These are phyloP conservation scores for Phasia obesa DNA, from an alignment of 2,888 invertebrate genomes.

Conservation along the genomic window DNA sequence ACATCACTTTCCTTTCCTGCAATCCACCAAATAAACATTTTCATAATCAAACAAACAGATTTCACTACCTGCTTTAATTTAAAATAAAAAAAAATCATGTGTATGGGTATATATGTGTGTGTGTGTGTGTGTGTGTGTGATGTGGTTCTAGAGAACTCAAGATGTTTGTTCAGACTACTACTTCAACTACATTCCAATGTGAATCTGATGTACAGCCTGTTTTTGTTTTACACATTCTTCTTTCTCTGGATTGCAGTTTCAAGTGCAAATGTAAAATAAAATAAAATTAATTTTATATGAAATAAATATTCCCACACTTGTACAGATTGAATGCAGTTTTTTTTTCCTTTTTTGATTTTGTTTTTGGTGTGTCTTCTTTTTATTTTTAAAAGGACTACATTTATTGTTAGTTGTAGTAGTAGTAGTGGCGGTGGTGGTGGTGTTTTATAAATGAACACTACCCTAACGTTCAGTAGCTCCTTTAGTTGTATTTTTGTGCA, in stretches of 20 bases:
- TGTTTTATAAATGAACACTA: slow-evolving; percentile 1
- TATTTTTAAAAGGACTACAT: slow-evolving; percentile 34
- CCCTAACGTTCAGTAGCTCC: slow-evolving; percentile 24
- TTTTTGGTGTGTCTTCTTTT: slow-evolving; percentile 4
- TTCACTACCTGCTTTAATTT: slow-evolving; percentile 51
- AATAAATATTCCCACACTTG: slow-evolving; percentile 68
- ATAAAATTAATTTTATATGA: slow-evolving; percentile 53
- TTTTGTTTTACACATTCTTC: not conserved
- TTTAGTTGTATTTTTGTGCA: slow-evolving; percentile 36
- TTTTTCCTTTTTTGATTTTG: not conserved
- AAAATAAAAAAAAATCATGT: slow-evolving; percentile 28
- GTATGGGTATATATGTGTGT: not conserved
- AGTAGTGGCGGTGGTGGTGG: slow-evolving; percentile 6
- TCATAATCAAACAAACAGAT: not conserved
- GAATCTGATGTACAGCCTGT: slow-evolving; percentile 33
- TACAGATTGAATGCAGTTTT: slow-evolving; percentile 66
- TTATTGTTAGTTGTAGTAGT: no score
- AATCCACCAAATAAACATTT: slow-evolving; percentile 31
- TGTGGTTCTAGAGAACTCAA: slow-evolving; percentile 32
- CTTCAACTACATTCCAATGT: slow-evolving; percentile 47
- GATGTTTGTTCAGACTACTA: slow-evolving; percentile 14
- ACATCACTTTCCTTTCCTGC: slow-evolving; percentile 56
- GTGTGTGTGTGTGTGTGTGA: not conserved
- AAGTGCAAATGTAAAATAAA: slow-evolving; percentile 66
- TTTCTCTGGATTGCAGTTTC: slow-evolving; percentile 41